A percentile compares a stretch with the other conserved stretches of the same genome.
Evolutionary conservation across 2,797 vertebrate species (phyloP).

Genomic region (Peromyscus nudipes): DNA sequence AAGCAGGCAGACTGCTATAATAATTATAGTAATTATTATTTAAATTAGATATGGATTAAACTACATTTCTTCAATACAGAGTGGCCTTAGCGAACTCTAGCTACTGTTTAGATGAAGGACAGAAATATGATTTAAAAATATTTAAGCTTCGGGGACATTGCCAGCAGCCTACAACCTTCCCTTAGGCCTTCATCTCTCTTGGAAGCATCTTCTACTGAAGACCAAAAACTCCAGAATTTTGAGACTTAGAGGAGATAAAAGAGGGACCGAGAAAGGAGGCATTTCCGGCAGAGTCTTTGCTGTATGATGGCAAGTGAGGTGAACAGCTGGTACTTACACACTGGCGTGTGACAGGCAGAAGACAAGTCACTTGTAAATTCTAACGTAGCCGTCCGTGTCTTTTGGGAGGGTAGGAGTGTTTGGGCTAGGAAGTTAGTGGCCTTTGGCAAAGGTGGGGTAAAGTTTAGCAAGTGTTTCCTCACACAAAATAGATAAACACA

Average conservation of each 20-base stretch:
- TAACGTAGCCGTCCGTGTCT: neutral
- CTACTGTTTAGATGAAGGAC: neutral
- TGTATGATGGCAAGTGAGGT: neutral
- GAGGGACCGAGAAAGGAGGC: neutral
- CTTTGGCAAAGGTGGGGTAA: neutral
- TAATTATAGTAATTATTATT: neutral
- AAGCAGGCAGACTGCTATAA: neutral
- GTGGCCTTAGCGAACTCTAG: neutral
- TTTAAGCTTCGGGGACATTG: neutral
- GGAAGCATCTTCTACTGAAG: neutral
- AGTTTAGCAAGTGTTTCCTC: neutral
- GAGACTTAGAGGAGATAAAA: conserved; percentile 23
- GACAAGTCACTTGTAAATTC: neutral
- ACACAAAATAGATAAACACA: neutral
- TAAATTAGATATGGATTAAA: neutral
- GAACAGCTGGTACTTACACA: neutral
- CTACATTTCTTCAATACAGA: neutral
- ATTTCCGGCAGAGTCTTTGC: neutral
- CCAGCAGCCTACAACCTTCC: neutral
- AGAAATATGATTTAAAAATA: neutral
- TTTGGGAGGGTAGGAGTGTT: neutral
- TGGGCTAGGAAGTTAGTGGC: neutral
- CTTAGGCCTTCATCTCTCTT: neutral
- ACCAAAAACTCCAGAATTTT: neutral
- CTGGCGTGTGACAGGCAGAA: neutral